Evolutionary conservation across 2,113 vertebrate species (phyloP).

Genomic region (Salminus brasiliensis): DNA sequence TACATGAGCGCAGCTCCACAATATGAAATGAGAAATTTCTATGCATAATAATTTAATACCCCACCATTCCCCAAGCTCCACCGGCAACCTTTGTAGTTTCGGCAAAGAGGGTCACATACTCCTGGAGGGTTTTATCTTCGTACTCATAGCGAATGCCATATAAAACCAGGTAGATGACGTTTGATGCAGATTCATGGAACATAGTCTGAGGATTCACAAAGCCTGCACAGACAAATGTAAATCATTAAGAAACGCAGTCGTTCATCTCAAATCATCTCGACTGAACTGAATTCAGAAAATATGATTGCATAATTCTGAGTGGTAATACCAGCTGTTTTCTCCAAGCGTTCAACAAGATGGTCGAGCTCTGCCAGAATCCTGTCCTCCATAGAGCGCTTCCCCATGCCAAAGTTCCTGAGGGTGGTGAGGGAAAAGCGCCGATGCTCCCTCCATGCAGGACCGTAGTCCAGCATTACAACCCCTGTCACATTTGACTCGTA

Average conservation of each 20-base stretch:
- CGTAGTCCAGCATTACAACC: constrained; percentile 60
- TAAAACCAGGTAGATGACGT: constrained; percentile 74
- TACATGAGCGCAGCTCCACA: no score
- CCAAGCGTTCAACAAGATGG: constrained; percentile 43
- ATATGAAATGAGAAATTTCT: no score
- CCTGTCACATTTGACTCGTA: constrained; percentile 60
- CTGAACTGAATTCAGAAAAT: no score
- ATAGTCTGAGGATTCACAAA: constrained; percentile 56
- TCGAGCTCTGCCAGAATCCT: constrained; percentile 73
- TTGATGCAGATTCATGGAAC: constrained; percentile 73
- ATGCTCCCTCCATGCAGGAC: constrained; percentile 72
- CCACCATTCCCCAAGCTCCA: constrained; percentile 66
- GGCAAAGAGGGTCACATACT: constrained; percentile 35
- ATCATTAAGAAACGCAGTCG: no score
- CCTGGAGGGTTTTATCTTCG: constrained; percentile 61
- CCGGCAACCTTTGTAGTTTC: constrained; percentile 54
- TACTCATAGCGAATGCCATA: constrained; percentile 75
- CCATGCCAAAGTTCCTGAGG: constrained; percentile 81
- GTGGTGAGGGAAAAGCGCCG: constrained; percentile 77
- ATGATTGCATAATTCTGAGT: constrained; percentile 43
- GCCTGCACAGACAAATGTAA: constrained; percentile 32
- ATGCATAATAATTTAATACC: background rate
- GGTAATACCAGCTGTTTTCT: constrained; percentile 49
- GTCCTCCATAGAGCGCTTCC: constrained; percentile 82
- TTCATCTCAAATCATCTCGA: no score